These are phyloP conservation scores for Onychomys torridus DNA, from an alignment of 2,797 vertebrate species.

Conservation along the genomic window DNA sequence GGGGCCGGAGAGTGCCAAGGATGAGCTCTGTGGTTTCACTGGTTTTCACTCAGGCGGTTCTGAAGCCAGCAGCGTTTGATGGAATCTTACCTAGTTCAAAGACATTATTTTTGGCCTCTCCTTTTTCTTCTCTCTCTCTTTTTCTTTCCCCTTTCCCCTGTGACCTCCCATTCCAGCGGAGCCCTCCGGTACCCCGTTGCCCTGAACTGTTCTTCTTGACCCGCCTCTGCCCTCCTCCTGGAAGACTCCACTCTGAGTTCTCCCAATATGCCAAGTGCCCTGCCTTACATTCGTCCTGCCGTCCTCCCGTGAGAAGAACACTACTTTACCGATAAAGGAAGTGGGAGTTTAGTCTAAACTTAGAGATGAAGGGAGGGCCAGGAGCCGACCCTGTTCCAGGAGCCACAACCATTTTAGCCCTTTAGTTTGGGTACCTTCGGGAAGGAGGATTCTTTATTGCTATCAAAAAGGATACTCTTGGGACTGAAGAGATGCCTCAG, in stretches of 20 bases:
- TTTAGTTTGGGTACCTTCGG: background rate
- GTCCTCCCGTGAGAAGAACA: background rate
- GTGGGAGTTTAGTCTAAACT: background rate
- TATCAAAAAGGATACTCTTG: background rate
- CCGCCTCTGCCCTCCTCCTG: background rate
- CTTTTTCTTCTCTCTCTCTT: background rate
- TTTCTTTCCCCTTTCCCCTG: conserved; percentile 31
- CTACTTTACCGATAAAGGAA: background rate
- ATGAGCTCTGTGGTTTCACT: background rate
- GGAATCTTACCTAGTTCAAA: conserved; percentile 60
- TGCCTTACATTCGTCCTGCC: background rate
- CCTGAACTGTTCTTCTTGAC: conserved; percentile 6
- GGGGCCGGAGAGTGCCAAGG: background rate
- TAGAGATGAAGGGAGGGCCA: background rate
- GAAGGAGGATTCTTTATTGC: background rate
- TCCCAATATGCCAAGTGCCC: background rate
- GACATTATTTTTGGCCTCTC: conserved; percentile 59
- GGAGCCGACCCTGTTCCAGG: background rate
- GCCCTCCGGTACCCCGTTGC: background rate
- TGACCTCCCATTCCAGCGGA: conserved; percentile 49
- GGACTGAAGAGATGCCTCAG: background rate
- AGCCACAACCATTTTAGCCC: background rate
- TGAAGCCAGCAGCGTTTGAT: conserved; percentile 55
- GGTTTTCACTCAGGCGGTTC: conserved; percentile 40
- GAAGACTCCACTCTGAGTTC: background rate